Evolutionary conservation across 1,140 invertebrate species (phyloP), one percentile per base, ranked within the genome.

Genomic region (Heliconius eleuchia): DNA sequence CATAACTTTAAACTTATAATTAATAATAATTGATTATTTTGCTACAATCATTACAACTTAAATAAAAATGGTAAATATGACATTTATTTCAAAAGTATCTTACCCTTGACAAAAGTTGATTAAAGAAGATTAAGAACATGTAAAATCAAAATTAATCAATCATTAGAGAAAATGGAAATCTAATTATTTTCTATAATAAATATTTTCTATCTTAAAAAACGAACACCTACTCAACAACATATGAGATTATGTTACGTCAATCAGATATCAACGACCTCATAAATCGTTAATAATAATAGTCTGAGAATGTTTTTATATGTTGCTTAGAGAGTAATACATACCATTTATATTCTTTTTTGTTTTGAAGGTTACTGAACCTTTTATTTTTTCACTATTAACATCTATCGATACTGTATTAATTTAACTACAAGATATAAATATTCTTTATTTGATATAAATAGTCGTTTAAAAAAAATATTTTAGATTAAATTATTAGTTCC

Each of bases 201-300:
- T 7, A 37, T 37, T 37, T 66, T 66, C 23, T 66, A 4, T 16
- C 19, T 13, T 13, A 66, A 27, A 66, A 16, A 66, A 27, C 1
- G 27, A 30, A 16, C 11, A 66, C 60, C 23, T 66, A 8, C 60
- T 66, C 9, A 27, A 5, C 11, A 46, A 30, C 30, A 3, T 46
- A 46, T 16, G 42, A 46, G 60, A 66, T 66, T 27, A 66, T 66
- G 60, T 30, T 13, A 30, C 23, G 11, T 78, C 27, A 78, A 78
- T 74, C 73, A 50, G n/a, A 66, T 55, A 79, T 79, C 78, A 79
- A 79, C 30, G 73, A 79, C 78, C 78, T 71, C 27, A 74, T 71
- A 75, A 79, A 75, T 23, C 18, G 72, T 55, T 71, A 52, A 66
- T 66, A 66, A 66, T 66, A 66, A 66, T 27, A 66, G 60, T 66